These are phyloP conservation scores for Schizopygopsis malacanthus DNA, from an alignment of 2,797 vertebrate species.

Conservation along the genomic window DNA sequence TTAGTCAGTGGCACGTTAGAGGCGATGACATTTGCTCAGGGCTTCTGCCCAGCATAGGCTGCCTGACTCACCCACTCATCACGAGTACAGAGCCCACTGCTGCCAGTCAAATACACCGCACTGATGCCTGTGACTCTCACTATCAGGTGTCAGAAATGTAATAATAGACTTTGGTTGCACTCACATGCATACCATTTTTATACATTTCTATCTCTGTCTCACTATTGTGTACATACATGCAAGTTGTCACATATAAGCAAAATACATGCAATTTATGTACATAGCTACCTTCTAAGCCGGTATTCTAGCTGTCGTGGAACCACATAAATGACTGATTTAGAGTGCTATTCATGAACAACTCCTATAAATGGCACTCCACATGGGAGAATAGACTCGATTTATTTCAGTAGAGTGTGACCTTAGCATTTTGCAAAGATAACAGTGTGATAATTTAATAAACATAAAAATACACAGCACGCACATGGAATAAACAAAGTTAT, in stretches of 20 bases:
- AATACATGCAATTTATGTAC: not conserved
- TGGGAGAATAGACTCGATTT: not conserved
- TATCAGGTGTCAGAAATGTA: conserved; percentile 24
- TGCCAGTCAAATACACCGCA: not conserved
- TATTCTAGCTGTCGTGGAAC: not conserved
- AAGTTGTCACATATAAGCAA: not conserved
- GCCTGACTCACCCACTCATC: conserved; percentile 31
- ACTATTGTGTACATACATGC: not conserved
- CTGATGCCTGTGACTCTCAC: conserved; percentile 15
- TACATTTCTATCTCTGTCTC: not conserved
- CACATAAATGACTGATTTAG: not conserved
- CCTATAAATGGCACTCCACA: not conserved
- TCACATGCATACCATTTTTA: not conserved
- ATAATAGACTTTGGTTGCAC: conserved; percentile 8
- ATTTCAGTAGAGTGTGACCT: not conserved
- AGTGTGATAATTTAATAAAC: not conserved
- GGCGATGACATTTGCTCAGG: conserved; percentile 33
- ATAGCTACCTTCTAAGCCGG: not conserved
- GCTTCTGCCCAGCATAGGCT: conserved; percentile 30
- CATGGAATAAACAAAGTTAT: not conserved
- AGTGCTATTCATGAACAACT: not conserved
- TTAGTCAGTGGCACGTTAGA: conserved; percentile 31
- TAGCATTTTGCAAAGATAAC: not conserved
- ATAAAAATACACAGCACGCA: not conserved
- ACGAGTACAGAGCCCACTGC: conserved; percentile 14